A percentile compares a stretch with the other conserved stretches of the same genome.
These are phyloP conservation scores for Hypsibius dujardini DNA, from an alignment of 1,140 invertebrate species.

Conservation along the genomic window DNA sequence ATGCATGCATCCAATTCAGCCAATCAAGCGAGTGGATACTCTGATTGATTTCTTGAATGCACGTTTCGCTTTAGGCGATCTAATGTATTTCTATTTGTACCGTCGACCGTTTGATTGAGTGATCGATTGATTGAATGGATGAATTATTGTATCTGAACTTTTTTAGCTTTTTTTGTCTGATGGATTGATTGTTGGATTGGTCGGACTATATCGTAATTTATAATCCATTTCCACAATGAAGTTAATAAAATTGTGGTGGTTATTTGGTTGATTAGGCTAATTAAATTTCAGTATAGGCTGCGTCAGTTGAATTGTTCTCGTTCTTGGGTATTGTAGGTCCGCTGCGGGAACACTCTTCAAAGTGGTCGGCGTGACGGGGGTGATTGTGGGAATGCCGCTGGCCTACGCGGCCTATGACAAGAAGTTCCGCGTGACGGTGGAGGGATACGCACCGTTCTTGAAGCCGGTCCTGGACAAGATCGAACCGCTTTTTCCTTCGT, in stretches of 20 bases:
- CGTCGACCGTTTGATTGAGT: no score
- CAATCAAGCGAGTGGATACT: no score
- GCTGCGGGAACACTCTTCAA: neutral
- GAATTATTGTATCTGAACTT: no score
- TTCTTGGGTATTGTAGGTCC: constrained; percentile 4
- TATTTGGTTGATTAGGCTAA: neutral
- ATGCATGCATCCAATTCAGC: no score
- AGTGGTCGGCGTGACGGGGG: neutral
- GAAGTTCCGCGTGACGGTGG: neutral
- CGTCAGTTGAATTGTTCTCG: neutral
- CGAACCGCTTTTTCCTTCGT: no score
- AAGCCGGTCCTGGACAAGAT: neutral
- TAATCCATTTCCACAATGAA: neutral
- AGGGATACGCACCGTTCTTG: neutral
- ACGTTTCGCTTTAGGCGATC: no score
- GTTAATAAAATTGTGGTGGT: neutral
- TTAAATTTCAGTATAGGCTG: neutral
- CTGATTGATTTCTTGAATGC: no score
- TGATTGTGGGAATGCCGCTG: neutral
- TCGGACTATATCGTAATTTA: neutral
- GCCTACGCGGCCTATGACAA: neutral
- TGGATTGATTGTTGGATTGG: no score
- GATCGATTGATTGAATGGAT: no score
- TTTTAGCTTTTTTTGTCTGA: no score
- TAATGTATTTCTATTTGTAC: no score